Conservation (phyloP, 2,797 vertebrate species). For the Pseudopleuronectes americanus region DNA sequence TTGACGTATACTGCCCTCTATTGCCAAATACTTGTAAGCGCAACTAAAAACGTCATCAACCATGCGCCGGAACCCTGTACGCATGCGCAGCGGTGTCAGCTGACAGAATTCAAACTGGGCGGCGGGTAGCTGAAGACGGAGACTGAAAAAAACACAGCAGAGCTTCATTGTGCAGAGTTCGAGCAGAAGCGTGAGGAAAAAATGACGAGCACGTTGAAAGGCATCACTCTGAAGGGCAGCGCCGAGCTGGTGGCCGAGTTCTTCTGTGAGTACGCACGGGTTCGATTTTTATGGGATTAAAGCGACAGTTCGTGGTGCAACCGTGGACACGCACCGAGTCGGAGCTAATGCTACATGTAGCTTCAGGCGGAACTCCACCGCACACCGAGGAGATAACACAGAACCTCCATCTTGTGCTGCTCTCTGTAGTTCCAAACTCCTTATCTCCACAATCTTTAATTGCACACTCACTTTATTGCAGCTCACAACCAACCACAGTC, state of each 20-base stretch:
- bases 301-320: no score
- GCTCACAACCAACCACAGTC: accelerated
- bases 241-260: slow-evolving; percentile 93
- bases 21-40: background rate
- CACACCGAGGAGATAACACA: no score
- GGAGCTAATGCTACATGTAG: slow-evolving; percentile 31
- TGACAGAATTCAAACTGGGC: slow-evolving; percentile 76
- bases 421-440: no score
- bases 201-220: slow-evolving; percentile 84
- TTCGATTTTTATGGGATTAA: background rate
- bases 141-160: background rate
- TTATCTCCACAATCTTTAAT: no score
- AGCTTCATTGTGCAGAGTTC: background rate
- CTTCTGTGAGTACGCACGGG: slow-evolving; percentile 86
- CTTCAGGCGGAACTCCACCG: no score
- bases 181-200: slow-evolving; percentile 12
- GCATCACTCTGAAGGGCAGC: slow-evolving; percentile 93
- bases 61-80: slow-evolving; percentile 6
- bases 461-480: accelerated
- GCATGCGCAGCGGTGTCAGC: slow-evolving; percentile 45
- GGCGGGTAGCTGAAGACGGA: slow-evolving; percentile 66
- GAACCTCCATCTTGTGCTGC: background rate
- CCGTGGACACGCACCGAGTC: background rate
- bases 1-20: slow-evolving; percentile 37
- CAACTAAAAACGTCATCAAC: slow-evolving; percentile 40